phyloP scores from a whole-genome alignment of 2,113 vertebrate genomes.

The Donacobius atricapilla region DNA sequence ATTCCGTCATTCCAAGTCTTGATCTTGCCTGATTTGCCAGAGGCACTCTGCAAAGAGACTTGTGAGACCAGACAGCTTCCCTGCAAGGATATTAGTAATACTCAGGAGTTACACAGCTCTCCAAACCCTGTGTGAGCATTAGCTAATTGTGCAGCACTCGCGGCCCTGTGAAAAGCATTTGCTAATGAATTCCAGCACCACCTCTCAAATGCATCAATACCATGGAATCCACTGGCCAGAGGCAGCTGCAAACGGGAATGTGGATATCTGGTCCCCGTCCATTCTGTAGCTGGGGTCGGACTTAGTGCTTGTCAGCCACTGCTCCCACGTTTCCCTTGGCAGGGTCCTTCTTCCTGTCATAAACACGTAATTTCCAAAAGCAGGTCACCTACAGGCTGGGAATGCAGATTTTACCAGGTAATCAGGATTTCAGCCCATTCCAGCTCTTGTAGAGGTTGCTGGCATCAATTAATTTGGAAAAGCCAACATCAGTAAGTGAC shows the following conservation, averaged over 20 bases:
- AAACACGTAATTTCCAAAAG: neutral
- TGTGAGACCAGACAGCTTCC: neutral
- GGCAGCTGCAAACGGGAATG: neutral
- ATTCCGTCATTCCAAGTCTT: neutral
- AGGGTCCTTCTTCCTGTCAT: neutral
- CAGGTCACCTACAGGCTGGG: neutral
- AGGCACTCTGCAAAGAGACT: neutral
- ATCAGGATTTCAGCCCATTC: neutral
- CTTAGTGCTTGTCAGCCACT: neutral
- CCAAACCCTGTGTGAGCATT: neutral
- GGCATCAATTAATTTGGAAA: neutral
- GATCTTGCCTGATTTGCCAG: accelerated
- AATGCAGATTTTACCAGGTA: neutral
- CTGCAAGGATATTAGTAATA: neutral
- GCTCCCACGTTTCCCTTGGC: neutral
- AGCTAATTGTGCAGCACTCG: slow-evolving; percentile 2
- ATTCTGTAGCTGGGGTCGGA: neutral
- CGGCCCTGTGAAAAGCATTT: neutral
- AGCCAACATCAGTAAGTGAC: neutral
- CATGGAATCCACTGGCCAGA: neutral
- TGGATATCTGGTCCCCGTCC: neutral
- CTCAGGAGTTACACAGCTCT: neutral
- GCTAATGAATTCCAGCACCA: neutral
- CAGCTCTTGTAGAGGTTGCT: neutral
- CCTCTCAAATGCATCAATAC: neutral